Evolutionary conservation across 2,888 invertebrate species (phyloP), one percentile per base, ranked within the genome.

Genomic region (Rotaria socialis): DNA sequence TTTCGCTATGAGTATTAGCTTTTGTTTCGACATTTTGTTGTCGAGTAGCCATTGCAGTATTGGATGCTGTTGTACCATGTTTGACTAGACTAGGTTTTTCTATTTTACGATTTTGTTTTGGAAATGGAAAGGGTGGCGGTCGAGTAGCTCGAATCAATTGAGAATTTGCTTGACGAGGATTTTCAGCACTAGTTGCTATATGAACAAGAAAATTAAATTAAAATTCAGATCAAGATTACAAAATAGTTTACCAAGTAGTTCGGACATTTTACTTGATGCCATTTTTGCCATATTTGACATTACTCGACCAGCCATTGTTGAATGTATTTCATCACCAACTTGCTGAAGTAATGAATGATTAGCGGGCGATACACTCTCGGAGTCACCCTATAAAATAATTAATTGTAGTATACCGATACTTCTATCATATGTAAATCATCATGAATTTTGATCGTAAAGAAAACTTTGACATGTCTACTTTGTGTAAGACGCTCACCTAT

Each of bases 1-100:
- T 97, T 91, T 97, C 97, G 89, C 92, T 92, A 89, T 84, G 87
- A 47, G 84, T 56, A 86, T 84, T 58, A 41, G 86, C 41, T 47
- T 47, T 80, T 1, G 47, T 2, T 80, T 80, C 80, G 55, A 24
- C 24, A 55, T n/a, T 47, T 41, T 58, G 85, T 84, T 86, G 55
- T 41, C 84, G 80, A 22, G n/a, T 22, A 14, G 47, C 5, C 22
- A 43, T 41, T 67, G 86, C 35, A 60, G 35, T 67, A 24, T 86
- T 56, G 11, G 84, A 84, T 50, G 27, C 6, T 22, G 84, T 84
- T 19, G 16, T 16, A 27, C 8, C 22, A 80, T 80, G n/a, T 47
- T 80, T 47, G 14, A 80, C 14, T n/a, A 47, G n/a, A 43, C 14
- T 43, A 11, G 80, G 24, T 14, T 80, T 80, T 24, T 80, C 80